Percentiles rank a stretch among this genome's conserved stretches.
These are phyloP conservation scores for Catharus ustulatus DNA, from an alignment of 2,797 vertebrate genomes.

Conservation along the genomic window DNA sequence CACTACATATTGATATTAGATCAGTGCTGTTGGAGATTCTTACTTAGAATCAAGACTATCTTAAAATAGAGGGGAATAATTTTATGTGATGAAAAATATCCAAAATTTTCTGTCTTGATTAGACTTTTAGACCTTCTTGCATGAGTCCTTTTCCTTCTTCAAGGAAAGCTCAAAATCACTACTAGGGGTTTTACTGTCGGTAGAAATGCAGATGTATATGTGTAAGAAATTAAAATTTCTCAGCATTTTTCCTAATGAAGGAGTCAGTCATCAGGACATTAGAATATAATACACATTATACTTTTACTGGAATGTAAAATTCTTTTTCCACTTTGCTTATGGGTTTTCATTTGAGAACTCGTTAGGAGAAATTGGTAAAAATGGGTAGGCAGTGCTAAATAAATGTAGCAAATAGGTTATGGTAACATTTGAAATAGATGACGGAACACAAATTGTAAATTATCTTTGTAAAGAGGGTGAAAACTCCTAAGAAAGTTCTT, in stretches of 20 bases:
- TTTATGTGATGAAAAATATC: neutral
- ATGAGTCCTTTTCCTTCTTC: neutral
- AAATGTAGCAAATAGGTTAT: neutral
- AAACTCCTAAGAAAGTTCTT: neutral
- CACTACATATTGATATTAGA: slow-evolving; percentile 26
- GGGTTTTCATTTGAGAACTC: neutral
- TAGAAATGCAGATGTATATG: neutral
- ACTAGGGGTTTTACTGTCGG: neutral
- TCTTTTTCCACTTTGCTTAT: neutral
- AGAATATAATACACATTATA: neutral
- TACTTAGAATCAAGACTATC: slow-evolving; percentile 39
- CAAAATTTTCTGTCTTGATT: neutral
- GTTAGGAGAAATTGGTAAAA: neutral
- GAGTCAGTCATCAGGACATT: neutral
- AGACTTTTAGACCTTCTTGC: neutral
- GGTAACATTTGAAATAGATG: neutral
- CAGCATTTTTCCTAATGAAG: neutral
- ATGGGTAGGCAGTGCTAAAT: neutral
- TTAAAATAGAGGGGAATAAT: slow-evolving; percentile 31
- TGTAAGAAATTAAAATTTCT: slow-evolving; percentile 1
- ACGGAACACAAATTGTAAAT: neutral
- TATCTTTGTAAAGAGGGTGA: neutral
- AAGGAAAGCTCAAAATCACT: neutral
- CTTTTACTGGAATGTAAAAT: neutral
- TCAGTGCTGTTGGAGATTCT: slow-evolving; percentile 33